Evolutionary conservation across 2,113 vertebrate genomes (phyloP).

Genomic region (Amazona vittata): DNA sequence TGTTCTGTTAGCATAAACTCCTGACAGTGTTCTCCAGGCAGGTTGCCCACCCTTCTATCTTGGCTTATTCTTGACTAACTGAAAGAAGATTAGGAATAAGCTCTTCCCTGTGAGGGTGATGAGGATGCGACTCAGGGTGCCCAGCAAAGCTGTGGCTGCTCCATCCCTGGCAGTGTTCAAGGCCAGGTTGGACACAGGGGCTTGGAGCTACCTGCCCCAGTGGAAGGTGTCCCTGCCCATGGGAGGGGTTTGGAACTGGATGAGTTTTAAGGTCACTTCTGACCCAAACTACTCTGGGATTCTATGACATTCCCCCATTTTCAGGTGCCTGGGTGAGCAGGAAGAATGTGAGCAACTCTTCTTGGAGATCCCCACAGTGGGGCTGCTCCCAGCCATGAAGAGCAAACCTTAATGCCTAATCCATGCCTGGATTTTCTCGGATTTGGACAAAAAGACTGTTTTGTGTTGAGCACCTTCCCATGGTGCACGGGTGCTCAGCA

Average conservation of each 20-base stretch:
- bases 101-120: background rate
- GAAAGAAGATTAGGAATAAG: background rate
- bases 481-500: background rate
- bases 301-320: background rate
- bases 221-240: background rate
- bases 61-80: background rate
- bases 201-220: background rate
- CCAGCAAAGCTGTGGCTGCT: background rate
- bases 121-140: background rate
- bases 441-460: background rate
- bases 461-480: background rate
- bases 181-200: background rate
- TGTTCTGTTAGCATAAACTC: background rate
- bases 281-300: background rate
- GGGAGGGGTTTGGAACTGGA: background rate
- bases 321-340: background rate
- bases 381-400: accelerated
- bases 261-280: background rate
- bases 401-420: background rate
- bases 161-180: background rate
- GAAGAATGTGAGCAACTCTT: accelerated
- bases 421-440: accelerated
- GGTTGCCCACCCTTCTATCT: background rate
- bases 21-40: background rate
- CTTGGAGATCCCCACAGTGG: background rate